Evolutionary conservation across 2,797 vertebrate species (phyloP), one percentile per base, ranked within the genome.

Genomic region (Decapterus maruadsi): DNA sequence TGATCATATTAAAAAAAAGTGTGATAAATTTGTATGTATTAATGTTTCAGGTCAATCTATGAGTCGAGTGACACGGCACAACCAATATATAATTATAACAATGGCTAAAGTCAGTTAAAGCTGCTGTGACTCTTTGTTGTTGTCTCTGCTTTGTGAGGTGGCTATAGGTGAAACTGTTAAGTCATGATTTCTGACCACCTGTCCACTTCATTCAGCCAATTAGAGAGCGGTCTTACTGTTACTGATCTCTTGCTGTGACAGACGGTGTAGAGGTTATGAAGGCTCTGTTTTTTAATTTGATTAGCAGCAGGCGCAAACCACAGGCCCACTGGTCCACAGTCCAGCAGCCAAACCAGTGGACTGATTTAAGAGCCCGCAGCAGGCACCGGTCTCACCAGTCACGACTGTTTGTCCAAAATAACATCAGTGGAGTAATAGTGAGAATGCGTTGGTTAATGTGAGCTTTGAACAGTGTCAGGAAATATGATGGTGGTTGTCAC

Each of bases 281-380:
- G 17, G 0, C 60, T 40, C 48, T 57, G 71, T 19, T 64, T 14
- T 58, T 48, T 72, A 60, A 76, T 69, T 62, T 71, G 75, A 86
- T 86, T 45, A 80, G 26, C 84, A 74, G 68, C 73, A 78, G 70
- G 68, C 55, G 56, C n/a, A 71, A 67, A 79, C 61, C 57, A 4
- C 72, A 62, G 65, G 19, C 58, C 67, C 17, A 31, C 65, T 51
- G 38, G 14, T 54, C 46, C 34, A 26, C 36, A 34, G 43, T 45
- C 34, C n/a, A 55, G 14, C 26, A 55, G 65, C n/a, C 68, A 59
- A 5, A 60, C n/a, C 22, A 19, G 20, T 5, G 0, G 59, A 36
- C 36, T n/a, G 36, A 64, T 53, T 19, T n/a, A 53, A 56, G 70
- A 72, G 68, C 13, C 60, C 64, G 64, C 20, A 54, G 46, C 61